These are phyloP conservation scores for Cylloceria caligata DNA, from an alignment of 2,888 invertebrate species.

Conservation along the genomic window DNA sequence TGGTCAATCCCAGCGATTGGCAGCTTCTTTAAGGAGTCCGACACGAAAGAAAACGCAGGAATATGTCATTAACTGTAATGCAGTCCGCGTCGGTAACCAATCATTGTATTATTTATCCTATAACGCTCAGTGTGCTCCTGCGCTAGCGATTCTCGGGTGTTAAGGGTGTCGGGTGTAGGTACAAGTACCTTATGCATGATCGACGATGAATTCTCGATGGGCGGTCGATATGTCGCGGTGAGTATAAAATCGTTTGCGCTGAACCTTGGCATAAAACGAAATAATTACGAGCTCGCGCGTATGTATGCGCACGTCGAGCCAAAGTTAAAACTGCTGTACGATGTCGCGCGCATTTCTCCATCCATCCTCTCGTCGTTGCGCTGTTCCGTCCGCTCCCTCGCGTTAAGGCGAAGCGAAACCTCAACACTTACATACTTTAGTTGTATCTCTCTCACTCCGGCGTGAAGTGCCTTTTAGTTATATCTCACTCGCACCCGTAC, in stretches of 20 bases:
- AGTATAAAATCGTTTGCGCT: constrained; percentile 32
- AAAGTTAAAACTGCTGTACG: constrained; percentile 43
- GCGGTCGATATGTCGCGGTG: constrained; percentile 17
- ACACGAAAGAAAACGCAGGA: too few relatives aligned
- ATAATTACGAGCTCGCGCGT: constrained; percentile 56
- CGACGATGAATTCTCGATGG: constrained; percentile 5
- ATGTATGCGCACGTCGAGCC: constrained; percentile 27
- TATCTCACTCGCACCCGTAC: too few relatives aligned
- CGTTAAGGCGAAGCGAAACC: constrained; percentile 48
- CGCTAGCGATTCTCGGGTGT: not conserved
- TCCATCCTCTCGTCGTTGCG: constrained; percentile 22
- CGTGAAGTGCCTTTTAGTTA: too few relatives aligned
- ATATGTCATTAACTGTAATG: too few relatives aligned
- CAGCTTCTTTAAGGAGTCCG: not conserved
- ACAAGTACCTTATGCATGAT: constrained; percentile 12
- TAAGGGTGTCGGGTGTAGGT: constrained; percentile 13
- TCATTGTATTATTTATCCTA: not conserved
- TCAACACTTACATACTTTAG: too few relatives aligned
- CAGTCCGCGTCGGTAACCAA: not conserved
- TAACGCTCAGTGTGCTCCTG: not conserved
- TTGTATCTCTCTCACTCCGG: too few relatives aligned
- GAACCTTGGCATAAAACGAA: constrained; percentile 62
- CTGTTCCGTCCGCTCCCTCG: constrained; percentile 22
- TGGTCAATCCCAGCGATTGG: not conserved
- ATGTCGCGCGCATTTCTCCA: constrained; percentile 43